phyloP scores from a whole-genome alignment of 2,113 vertebrate species.

The Catharus minimus region DNA sequence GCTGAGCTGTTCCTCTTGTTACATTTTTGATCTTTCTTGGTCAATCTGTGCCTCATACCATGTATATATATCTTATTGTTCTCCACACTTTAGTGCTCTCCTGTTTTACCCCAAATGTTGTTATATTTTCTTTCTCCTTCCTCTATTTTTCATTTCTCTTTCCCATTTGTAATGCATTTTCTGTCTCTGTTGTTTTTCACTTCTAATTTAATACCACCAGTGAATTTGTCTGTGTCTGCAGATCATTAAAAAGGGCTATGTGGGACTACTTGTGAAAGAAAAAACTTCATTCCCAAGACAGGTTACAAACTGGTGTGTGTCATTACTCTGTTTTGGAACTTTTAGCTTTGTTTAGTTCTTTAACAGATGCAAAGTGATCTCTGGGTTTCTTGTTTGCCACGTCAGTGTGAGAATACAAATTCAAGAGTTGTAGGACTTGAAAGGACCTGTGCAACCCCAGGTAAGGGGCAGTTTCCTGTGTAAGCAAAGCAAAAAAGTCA shows the following conservation, averaged over 20 bases:
- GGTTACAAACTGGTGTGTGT: neutral
- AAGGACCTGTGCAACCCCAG: neutral
- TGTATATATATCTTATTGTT: neutral
- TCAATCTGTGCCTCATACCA: neutral
- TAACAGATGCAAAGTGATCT: neutral
- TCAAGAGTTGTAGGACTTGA: neutral
- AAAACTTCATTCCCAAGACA: neutral
- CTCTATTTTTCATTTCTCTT: neutral
- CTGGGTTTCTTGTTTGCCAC: neutral
- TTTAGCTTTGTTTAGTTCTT: neutral
- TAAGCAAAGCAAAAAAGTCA: neutral
- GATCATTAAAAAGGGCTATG: neutral
- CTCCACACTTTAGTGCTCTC: neutral
- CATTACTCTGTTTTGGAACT: neutral
- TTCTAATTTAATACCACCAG: neutral
- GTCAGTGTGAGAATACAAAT: neutral
- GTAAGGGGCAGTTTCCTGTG: neutral
- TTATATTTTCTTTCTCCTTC: neutral
- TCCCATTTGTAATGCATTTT: neutral
- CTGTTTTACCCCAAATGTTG: neutral
- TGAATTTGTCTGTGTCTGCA: constrained; percentile 10
- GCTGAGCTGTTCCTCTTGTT: neutral
- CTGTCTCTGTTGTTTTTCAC: neutral
- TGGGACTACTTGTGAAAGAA: constrained; percentile 1
- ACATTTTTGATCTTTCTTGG: neutral